phyloP scores from a whole-genome alignment of 2,113 vertebrate genomes.

The Peucedramus taeniatus region DNA sequence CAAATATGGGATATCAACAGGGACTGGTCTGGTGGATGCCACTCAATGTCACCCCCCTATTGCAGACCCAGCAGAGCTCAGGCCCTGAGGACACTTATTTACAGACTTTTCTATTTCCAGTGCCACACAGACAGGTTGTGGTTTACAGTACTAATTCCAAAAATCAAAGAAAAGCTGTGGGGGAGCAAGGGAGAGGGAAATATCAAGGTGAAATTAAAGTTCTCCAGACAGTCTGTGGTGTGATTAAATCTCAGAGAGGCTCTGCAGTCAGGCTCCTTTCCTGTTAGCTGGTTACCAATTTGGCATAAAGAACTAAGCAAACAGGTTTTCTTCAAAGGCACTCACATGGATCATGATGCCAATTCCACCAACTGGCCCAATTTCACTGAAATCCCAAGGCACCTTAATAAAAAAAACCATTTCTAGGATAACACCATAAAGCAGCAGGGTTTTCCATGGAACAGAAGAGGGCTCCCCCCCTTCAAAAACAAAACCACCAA shows the following conservation, averaged over 20 bases:
- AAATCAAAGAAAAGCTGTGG: background rate
- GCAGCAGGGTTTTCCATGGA: conserved; percentile 58
- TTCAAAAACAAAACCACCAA: conserved; percentile 53
- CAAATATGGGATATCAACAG: background rate
- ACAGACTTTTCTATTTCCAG: background rate
- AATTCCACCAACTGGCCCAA: conserved; percentile 57
- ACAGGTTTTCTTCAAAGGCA: conserved; percentile 71
- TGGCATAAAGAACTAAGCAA: conserved; percentile 70
- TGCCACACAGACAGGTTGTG: background rate
- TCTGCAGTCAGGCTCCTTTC: conserved; percentile 24
- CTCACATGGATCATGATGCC: conserved; percentile 42
- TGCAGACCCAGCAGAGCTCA: background rate
- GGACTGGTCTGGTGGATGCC: background rate
- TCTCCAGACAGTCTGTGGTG: conserved; percentile 28
- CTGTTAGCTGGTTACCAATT: conserved; percentile 53
- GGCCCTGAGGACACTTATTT: background rate
- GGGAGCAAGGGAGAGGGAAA: background rate
- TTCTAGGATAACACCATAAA: conserved; percentile 45
- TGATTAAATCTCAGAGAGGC: conserved; percentile 59
- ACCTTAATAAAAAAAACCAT: conserved; percentile 51
- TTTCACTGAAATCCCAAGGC: conserved; percentile 61
- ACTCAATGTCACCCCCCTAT: background rate
- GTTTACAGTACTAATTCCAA: background rate
- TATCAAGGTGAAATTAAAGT: conserved; percentile 26
- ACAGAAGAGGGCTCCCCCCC: conserved; percentile 21